Conservation (phyloP, 2,113 vertebrate genomes). For the Pao palembangensis region DNA sequence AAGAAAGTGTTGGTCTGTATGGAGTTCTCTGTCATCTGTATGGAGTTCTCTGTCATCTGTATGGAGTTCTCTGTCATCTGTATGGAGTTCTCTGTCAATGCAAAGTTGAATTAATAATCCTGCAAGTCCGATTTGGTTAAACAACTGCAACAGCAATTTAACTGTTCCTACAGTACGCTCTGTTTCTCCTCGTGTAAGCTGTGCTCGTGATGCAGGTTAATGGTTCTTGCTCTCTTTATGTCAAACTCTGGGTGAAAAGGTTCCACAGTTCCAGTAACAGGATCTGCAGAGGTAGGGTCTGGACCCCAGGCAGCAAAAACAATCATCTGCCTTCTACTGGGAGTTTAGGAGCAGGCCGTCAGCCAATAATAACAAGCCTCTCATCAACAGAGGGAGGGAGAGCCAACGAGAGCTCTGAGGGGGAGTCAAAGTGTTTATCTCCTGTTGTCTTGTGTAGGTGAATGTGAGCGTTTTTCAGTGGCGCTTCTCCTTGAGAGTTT, state of each 20-base stretch:
- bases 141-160: too few relatives aligned
- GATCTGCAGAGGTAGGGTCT: constrained; percentile 63
- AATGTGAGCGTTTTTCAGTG: constrained; percentile 33
- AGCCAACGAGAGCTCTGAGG: constrained; percentile 42
- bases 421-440: constrained; percentile 64
- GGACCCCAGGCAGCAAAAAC: constrained; percentile 71
- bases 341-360: constrained; percentile 56
- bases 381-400: constrained; percentile 45
- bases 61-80: too few relatives aligned
- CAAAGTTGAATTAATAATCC: too few relatives aligned
- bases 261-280: constrained; percentile 58
- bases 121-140: too few relatives aligned
- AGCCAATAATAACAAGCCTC: constrained; percentile 76
- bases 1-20: too few relatives aligned
- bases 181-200: constrained; percentile 17
- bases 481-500: constrained; percentile 38
- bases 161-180: background rate
- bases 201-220: constrained; percentile 25
- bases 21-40: too few relatives aligned
- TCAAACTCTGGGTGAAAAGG: constrained; percentile 40
- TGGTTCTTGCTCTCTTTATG: constrained; percentile 10
- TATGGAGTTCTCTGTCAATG: too few relatives aligned
- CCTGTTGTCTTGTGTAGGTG: constrained; percentile 66
- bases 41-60: too few relatives aligned
- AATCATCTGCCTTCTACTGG: constrained; percentile 72